Evolutionary conservation across 1,140 invertebrate species (phyloP).

Genomic region (Brachionus koreanus): DNA sequence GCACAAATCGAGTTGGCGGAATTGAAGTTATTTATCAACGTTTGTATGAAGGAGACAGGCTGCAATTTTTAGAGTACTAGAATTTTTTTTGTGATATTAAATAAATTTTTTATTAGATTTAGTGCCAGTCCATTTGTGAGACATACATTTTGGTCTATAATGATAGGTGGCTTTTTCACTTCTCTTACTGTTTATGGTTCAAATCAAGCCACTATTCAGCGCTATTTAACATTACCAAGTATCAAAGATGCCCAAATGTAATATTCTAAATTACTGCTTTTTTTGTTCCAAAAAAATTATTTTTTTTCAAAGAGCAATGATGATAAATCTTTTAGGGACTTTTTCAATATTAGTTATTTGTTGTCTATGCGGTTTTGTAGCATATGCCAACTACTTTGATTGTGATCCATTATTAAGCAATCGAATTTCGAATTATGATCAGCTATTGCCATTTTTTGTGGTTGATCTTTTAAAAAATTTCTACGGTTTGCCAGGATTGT

Average conservation of each 20-base stretch:
- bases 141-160: constrained; percentile 83
- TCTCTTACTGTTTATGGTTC: constrained; percentile 86
- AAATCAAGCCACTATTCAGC: constrained; percentile 88
- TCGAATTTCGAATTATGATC: constrained; percentile 44
- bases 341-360: constrained; percentile 31
- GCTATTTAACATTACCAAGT: constrained; percentile 77
- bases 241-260: constrained; percentile 62
- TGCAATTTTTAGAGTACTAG: constrained; percentile 44
- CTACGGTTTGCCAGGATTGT: constrained; percentile 76
- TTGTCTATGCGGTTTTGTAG: constrained; percentile 44
- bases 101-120: constrained; percentile 64
- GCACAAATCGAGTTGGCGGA: constrained; percentile 28
- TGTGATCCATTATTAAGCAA: constrained; percentile 46
- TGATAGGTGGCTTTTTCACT: constrained; percentile 81
- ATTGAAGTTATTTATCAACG: constrained; percentile 51
- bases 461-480: constrained; percentile 71
- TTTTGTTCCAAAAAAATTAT: neutral
- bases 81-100: too few species aligned
- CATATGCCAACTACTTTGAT: constrained; percentile 45
- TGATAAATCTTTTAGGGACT: constrained; percentile 18
- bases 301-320: constrained; percentile 36
- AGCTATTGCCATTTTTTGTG: constrained; percentile 74
- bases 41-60: neutral
- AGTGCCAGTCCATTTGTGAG: constrained; percentile 66
- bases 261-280: neutral